A percentile compares a stretch with the other conserved stretches of the same genome.
Conservation (phyloP, 2,888 invertebrate species). For the Capitulum mitella region DNA sequence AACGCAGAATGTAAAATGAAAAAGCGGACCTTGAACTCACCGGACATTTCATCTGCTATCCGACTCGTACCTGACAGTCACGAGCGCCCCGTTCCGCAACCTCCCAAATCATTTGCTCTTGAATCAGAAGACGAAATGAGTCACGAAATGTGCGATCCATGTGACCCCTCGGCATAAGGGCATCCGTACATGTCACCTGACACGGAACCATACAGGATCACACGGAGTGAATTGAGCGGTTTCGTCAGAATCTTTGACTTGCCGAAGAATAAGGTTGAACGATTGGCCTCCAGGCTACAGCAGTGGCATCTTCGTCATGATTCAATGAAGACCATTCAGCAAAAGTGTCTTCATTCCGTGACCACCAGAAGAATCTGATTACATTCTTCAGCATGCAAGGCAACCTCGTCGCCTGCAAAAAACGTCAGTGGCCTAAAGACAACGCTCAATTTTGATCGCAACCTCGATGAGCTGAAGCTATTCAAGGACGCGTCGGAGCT, state of each 20-base stretch:
- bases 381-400: neutral
- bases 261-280: conserved; percentile 23
- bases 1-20: too few species aligned
- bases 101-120: neutral
- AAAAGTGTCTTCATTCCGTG: too few species aligned
- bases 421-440: neutral
- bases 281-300: conserved; percentile 16
- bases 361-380: neutral
- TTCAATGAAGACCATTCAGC: neutral
- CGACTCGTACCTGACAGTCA: conserved; percentile 21
- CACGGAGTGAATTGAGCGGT: too few species aligned
- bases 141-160: neutral
- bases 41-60: conserved; percentile 20
- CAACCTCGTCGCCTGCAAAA: neutral
- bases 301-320: neutral
- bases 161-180: neutral
- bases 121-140: neutral
- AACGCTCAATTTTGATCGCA: neutral
- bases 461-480: conserved; percentile 5
- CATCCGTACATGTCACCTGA: neutral
- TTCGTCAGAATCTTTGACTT: conserved; percentile 15
- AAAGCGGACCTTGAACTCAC: too few species aligned
- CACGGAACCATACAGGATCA: conserved; percentile 26
- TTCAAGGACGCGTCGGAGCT: conserved; percentile 7
- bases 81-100: conserved; percentile 20